These are phyloP conservation scores for Petrolisthes manimaculis DNA, from an alignment of 2,888 invertebrate species.

Conservation along the genomic window DNA sequence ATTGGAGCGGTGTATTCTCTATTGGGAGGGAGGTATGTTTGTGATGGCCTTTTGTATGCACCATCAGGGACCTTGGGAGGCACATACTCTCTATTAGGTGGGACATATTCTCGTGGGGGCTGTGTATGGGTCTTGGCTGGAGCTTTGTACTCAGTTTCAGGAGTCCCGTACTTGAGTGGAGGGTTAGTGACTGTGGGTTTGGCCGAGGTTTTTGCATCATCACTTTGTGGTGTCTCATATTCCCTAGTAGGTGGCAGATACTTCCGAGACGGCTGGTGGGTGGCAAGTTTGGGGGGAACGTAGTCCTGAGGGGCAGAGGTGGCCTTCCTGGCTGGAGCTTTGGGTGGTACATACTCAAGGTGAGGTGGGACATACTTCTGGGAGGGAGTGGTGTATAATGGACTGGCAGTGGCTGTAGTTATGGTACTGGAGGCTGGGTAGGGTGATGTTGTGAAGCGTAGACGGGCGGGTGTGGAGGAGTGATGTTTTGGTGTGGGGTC, in stretches of 20 bases:
- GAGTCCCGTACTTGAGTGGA: constrained; percentile 14
- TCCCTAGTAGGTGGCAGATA: constrained; percentile 24
- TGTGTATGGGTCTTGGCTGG: constrained; percentile 7
- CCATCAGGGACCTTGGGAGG: neutral
- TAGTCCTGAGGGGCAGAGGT: constrained; percentile 25
- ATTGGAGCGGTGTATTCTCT: constrained; percentile 22
- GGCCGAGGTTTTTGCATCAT: neutral
- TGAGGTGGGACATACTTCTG: constrained; percentile 35
- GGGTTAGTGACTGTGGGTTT: neutral
- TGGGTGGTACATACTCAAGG: constrained; percentile 19
- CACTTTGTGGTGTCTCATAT: neutral
- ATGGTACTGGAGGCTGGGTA: constrained; percentile 11
- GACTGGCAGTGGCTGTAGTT: neutral
- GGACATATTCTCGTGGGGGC: constrained; percentile 20
- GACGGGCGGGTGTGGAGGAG: neutral
- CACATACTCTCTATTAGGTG: constrained; percentile 22
- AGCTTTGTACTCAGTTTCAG: constrained; percentile 10
- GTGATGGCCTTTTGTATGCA: neutral
- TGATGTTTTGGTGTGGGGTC: neutral
- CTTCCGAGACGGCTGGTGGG: neutral
- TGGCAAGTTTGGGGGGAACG: neutral
- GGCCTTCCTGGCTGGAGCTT: neutral
- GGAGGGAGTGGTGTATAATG: constrained; percentile 16
- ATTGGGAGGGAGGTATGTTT: neutral
- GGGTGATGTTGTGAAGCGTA: constrained; percentile 23